phyloP scores from a whole-genome alignment of 2,113 vertebrate genomes.

The Engystomops pustulosus region DNA sequence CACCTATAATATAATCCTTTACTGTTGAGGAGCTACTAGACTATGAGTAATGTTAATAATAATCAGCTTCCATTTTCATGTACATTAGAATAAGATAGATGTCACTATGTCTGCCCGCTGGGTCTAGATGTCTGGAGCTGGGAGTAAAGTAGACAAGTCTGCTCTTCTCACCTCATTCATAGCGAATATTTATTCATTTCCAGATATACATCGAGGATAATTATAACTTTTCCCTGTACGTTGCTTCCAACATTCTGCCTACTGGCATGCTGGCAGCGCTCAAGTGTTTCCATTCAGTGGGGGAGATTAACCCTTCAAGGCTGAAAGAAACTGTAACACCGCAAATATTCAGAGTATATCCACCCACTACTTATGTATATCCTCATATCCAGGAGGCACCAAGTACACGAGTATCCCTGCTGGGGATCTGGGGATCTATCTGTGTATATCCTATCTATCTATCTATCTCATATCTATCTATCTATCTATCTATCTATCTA shows the following conservation, averaged over 20 bases:
- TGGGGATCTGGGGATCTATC: no score
- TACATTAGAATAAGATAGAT: no score
- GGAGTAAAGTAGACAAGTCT: conserved; percentile 3
- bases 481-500: no score
- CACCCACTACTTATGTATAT: no score
- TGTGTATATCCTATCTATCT: no score
- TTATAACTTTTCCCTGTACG: conserved; percentile 28
- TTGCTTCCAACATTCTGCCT: background rate
- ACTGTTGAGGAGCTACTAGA: no score
- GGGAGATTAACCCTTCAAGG: background rate
- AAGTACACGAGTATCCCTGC: no score
- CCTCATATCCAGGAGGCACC: no score
- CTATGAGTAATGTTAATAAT: no score
- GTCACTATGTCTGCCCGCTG: background rate
- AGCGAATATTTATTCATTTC: conserved; percentile 18
- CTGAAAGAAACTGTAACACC: background rate
- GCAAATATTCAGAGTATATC: background rate
- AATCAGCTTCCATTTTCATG: background rate
- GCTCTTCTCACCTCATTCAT: conserved; percentile 22
- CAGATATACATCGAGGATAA: conserved; percentile 12
- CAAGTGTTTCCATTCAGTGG: conserved; percentile 20
- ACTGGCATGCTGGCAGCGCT: conserved; percentile 21
- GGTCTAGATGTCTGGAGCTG: background rate
- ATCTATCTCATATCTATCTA: no score
- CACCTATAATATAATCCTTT: no score